These are phyloP conservation scores for Erethizon dorsatum DNA, from an alignment of 2,797 vertebrate species.

Conservation along the genomic window DNA sequence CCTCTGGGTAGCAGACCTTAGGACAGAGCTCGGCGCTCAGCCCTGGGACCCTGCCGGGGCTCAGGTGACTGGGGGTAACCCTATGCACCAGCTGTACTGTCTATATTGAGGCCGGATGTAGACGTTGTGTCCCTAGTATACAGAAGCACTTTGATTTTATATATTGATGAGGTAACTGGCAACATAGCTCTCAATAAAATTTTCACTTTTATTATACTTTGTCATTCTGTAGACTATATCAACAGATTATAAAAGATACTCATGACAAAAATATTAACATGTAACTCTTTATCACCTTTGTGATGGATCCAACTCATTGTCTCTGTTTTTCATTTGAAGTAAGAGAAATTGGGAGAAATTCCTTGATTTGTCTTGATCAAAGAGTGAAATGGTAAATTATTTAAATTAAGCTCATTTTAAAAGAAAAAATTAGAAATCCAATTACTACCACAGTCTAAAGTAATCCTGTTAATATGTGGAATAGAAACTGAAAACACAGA, in stretches of 20 bases:
- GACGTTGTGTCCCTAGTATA: too few species aligned
- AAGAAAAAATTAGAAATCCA: slow-evolving; percentile 30
- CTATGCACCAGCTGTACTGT: not conserved
- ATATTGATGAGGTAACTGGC: not conserved
- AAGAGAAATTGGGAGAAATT: not conserved
- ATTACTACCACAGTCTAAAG: not conserved
- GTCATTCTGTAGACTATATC: not conserved
- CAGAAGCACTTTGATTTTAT: not conserved
- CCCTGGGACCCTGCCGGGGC: not conserved
- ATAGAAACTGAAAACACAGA: not conserved
- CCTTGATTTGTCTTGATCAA: not conserved
- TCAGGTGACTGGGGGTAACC: not conserved
- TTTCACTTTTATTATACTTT: not conserved
- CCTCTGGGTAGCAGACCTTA: not conserved
- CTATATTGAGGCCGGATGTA: slow-evolving; percentile 56
- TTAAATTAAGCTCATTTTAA: slow-evolving; percentile 53
- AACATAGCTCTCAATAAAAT: not conserved
- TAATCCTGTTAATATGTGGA: not conserved
- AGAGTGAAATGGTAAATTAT: not conserved
- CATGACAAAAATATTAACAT: not conserved
- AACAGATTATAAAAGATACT: not conserved
- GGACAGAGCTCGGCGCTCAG: not conserved
- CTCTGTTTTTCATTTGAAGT: slow-evolving; percentile 23
- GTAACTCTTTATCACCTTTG: not conserved
- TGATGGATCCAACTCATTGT: not conserved